phyloP scores from a whole-genome alignment of 2,113 vertebrate species.

The mouse (Mus musculus) region DNA sequence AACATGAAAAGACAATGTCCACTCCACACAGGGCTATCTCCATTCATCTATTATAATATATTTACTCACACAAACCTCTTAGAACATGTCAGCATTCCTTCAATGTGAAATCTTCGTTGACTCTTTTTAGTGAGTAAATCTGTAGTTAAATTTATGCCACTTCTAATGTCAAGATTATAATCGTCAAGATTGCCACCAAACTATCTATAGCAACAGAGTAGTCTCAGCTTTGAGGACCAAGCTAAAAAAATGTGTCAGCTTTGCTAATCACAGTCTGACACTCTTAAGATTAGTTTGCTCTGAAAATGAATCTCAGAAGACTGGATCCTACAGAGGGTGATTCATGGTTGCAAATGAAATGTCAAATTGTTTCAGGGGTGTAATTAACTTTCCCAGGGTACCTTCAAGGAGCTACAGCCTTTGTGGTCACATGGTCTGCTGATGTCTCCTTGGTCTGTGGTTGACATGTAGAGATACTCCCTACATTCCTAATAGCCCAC shows the following conservation, averaged over 20 bases:
- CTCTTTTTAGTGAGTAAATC: background rate
- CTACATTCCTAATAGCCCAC: background rate
- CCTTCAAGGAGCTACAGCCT: background rate
- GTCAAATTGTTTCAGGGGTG: conserved; percentile 64
- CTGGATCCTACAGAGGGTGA: conserved; percentile 50
- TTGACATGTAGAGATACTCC: background rate
- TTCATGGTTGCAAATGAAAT: conserved; percentile 67
- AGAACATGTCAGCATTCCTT: background rate
- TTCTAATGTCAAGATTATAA: conserved; percentile 50
- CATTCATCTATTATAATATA: background rate
- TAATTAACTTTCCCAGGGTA: conserved; percentile 56
- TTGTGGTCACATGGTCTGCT: background rate
- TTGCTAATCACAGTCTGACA: conserved; percentile 68
- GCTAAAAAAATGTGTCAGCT: conserved; percentile 56
- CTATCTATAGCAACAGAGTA: conserved; percentile 54
- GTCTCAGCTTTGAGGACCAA: background rate
- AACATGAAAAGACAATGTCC: background rate
- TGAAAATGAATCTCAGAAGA: conserved; percentile 71
- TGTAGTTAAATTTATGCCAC: background rate
- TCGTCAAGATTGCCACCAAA: conserved; percentile 29
- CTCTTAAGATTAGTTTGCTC: conserved; percentile 72
- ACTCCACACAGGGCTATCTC: background rate
- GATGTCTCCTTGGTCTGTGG: background rate
- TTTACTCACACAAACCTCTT: background rate
- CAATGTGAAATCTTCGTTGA: background rate